Base-by-base conservation (phyloP, 2,888 invertebrate genomes). In the Eristalis intricaria region DNA sequence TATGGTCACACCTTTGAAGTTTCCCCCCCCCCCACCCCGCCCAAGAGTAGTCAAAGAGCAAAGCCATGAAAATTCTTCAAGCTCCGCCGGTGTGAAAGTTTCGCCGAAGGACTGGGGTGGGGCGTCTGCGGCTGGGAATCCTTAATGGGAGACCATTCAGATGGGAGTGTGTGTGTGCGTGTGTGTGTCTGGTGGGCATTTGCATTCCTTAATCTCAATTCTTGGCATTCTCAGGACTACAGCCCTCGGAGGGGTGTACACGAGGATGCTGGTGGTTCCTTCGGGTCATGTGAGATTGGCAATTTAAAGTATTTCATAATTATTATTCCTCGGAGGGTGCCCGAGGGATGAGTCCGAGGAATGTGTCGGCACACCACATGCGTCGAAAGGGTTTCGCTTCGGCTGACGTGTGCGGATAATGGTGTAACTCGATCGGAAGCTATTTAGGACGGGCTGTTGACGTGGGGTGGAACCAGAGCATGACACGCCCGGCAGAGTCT, bases 281-380 rank as follows among this genome's bases (percentile, higher is more conserved):
- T 60, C 60, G 65, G 73, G 71, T 79, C 66, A 73, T 79, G 79
- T 61, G 79, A 80, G 79, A 73, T 80, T 66, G 66, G 61, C 56
- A 73, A 80, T 80, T 73, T 80, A 68, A 80, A 80, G 73, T 80
- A 80, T 80, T 73, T 80, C 79, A 79, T 79, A 71, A 79, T 79
- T 79, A 73, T 79, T 73, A 66, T 66, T 79, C 70, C 71, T 60
- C 43, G 35, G 43, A 69, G 76, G 35, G 68, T 43, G 26, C 69
- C 19, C n/a, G n/a, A 50, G 4, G 7, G 22, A 5, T n/a, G n/a
- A n/a, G 50, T n/a, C 19, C 50, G 50, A 19, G n/a, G 5, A 3
- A 7, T 50, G 50, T 50, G 50, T n/a, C 50, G 50, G 50, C 50
- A 19, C 19, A 50, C 50, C 50, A 50, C 19, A 43, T 38, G 38